Base-by-base conservation (phyloP, 2,797 vertebrate species). In the Hephaestus fuliginosus region DNA sequence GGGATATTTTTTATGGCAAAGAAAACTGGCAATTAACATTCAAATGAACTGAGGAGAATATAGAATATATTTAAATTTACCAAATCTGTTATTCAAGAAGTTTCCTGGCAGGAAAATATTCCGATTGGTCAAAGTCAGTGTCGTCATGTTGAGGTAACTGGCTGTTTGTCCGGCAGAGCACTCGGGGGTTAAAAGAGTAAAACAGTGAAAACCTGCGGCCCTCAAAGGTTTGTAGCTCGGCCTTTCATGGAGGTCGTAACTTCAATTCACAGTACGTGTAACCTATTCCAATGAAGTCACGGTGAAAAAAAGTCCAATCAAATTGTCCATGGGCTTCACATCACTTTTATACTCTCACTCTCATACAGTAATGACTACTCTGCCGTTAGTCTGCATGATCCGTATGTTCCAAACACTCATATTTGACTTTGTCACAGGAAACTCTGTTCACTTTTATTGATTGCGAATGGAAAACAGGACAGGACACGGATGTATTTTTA, bases 41-140 rank as follows among this genome's bases (percentile, higher is more conserved):
- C 17, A 66, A 65, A 41, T 68, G 22, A 28, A 30, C 44, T 53
- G 36, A 53, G 56, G 53, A 67, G 25, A 68, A 51, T 33, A 33
- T 33, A 33, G 30, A 33, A 77, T 67, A 17, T 25, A 46, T 71
- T 48, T 22, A 52, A 58, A 76, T 62, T 22, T 46, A 76, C 52
- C 51, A 43, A 70, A 73, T 72, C 22, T 58, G 63, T 71, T 76
- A 48, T 63, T 79, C 39, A 25, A 76, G 36, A 66, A 25, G 41
- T 81, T 88, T 83, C 63, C 65, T 83, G 78, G 63, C 69, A 67
- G 56, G 10, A 12, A 22, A 46, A 52, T 39, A 13, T 51, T 67
- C 28, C 1, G 15, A 43, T 55, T 3, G 33, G 56, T 76, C 28
- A 53, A 56, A 58, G 36, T 15, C 44, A 33, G 9, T 43, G 53